Conservation (phyloP, 2,113 vertebrate species). For the Budorcas taxicolor region DNA sequence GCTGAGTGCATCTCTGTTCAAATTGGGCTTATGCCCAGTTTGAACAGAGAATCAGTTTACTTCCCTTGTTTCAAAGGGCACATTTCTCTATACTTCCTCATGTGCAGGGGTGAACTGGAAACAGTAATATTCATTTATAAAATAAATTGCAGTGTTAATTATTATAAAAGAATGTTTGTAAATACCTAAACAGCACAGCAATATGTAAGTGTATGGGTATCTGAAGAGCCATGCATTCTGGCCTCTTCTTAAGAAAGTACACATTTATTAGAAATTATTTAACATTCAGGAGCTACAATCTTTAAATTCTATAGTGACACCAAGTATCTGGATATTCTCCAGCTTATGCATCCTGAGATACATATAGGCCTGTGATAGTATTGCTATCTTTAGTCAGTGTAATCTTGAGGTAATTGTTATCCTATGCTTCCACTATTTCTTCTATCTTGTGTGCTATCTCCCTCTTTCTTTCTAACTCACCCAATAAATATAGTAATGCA, state of each 20-base stretch:
- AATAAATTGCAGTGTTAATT: constrained; percentile 32
- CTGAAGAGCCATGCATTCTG: not conserved
- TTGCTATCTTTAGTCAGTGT: not conserved
- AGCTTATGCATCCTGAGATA: not conserved
- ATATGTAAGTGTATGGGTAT: not conserved
- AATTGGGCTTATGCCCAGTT: constrained; percentile 55
- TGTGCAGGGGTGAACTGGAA: constrained; percentile 3
- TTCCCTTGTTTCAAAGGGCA: constrained; percentile 60
- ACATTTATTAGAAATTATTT: constrained; percentile 36
- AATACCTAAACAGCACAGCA: not conserved
- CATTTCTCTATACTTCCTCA: constrained; percentile 50
- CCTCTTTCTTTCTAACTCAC: not conserved
- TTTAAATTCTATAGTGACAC: constrained; percentile 63
- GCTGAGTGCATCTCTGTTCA: constrained; percentile 62
- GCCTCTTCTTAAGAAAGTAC: not conserved
- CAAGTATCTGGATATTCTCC: constrained; percentile 26
- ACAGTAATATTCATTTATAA: constrained; percentile 61
- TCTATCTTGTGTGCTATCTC: not conserved
- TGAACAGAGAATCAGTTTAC: constrained; percentile 69
- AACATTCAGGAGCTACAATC: constrained; percentile 54
- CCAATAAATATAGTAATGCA: not conserved
- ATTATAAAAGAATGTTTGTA: not conserved
- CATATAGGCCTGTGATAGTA: not conserved
- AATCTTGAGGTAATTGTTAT: not conserved
- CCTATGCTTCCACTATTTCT: not conserved